Percentiles rank a stretch among this genome's conserved stretches.
These are phyloP conservation scores for Reinhardtius hippoglossoides DNA, from an alignment of 2,113 vertebrate genomes.

Conservation along the genomic window DNA sequence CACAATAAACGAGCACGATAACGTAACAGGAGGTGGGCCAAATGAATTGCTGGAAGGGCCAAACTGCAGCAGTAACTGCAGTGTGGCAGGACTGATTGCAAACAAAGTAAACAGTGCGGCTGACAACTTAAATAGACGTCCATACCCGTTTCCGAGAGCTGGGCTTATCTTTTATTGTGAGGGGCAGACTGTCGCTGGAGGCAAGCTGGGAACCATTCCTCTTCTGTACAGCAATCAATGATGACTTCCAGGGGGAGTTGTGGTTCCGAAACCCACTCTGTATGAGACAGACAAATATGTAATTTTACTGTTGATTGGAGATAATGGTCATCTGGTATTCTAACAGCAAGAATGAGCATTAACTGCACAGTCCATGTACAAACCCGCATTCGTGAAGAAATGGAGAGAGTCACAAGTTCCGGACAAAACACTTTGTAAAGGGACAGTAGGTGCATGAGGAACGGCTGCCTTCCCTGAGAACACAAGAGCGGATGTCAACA, in stretches of 20 bases:
- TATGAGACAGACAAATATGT: conserved; percentile 38
- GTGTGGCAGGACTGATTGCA: not conserved
- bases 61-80: not conserved
- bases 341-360: not conserved
- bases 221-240: conserved; percentile 78
- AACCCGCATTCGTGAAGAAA: conserved; percentile 87
- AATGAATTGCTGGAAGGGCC: not conserved
- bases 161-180: conserved; percentile 49
- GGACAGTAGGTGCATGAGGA: conserved; percentile 89
- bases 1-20: not conserved
- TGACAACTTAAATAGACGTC: not conserved
- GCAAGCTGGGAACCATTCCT: conserved; percentile 71
- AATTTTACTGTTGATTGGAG: not conserved
- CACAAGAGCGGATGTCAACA: conserved; percentile 30
- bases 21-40: not conserved
- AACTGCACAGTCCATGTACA: conserved; percentile 39
- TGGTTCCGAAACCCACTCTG: conserved; percentile 88
- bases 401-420: conserved; percentile 85
- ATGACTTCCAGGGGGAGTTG: conserved; percentile 86
- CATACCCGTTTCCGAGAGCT: conserved; percentile 80
- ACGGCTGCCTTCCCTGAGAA: conserved; percentile 86
- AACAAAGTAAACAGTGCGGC: not conserved
- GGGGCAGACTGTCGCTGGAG: conserved; percentile 33
- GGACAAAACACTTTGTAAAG: conserved; percentile 92
- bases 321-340: not conserved